A percentile compares a stretch with the other conserved stretches of the same genome.
Conservation (phyloP, 2,797 vertebrate genomes). For the Myripristis jacobus region DNA sequence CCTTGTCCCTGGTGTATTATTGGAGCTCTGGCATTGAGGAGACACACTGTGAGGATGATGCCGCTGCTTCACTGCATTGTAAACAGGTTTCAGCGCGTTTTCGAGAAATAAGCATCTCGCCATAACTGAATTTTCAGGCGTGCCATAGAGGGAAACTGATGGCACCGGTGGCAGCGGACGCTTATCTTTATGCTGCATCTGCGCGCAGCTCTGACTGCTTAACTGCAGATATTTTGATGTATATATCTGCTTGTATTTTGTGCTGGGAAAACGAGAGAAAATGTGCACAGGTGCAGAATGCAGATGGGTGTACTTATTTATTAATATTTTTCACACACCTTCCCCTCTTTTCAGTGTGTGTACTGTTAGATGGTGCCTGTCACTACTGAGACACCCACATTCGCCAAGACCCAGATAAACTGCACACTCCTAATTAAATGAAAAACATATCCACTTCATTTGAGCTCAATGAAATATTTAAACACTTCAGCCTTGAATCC, state of each 20-base stretch:
- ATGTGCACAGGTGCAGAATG: slow-evolving; percentile 32
- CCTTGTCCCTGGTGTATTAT: slow-evolving; percentile 76
- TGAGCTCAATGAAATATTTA: slow-evolving; percentile 10
- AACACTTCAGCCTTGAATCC: not conserved
- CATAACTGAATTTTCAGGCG: slow-evolving; percentile 47
- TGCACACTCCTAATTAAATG: slow-evolving; percentile 36
- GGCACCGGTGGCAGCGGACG: slow-evolving; percentile 13
- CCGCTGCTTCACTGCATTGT: slow-evolving; percentile 55
- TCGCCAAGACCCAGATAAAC: slow-evolving; percentile 2
- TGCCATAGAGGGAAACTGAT: slow-evolving; percentile 45
- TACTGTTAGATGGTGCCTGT: not conserved
- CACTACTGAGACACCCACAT: slow-evolving; percentile 8
- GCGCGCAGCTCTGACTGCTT: slow-evolving; percentile 29
- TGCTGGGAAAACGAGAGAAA: slow-evolving; percentile 11
- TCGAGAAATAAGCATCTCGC: slow-evolving; percentile 42
- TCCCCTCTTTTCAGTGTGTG: slow-evolving; percentile 11
- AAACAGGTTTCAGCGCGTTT: slow-evolving; percentile 62
- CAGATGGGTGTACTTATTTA: slow-evolving; percentile 41
- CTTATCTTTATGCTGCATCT: slow-evolving; percentile 62
- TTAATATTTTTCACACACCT: slow-evolving; percentile 29
- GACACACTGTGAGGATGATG: slow-evolving; percentile 63
- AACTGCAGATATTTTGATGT: slow-evolving; percentile 35
- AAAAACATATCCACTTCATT: slow-evolving; percentile 1
- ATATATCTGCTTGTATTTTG: slow-evolving; percentile 7
- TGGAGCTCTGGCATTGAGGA: slow-evolving; percentile 64